These are phyloP conservation scores for Exephanes ischioxanthus DNA, from an alignment of 2,888 invertebrate species.

Conservation along the genomic window DNA sequence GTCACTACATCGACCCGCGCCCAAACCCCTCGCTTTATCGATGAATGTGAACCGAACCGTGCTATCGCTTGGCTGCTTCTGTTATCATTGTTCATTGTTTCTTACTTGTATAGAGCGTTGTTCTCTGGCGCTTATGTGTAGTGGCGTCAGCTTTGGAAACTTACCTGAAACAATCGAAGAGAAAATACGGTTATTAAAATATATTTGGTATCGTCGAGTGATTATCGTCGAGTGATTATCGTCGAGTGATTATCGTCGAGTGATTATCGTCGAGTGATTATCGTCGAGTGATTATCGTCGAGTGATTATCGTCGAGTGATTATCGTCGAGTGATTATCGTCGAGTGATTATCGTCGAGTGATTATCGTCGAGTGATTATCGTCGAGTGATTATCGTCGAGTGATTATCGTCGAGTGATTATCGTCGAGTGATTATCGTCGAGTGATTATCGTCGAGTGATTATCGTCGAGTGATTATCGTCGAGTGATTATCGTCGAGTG, in stretches of 20 bases:
- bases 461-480: too few species aligned
- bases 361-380: too few species aligned
- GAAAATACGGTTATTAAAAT: constrained; percentile 8
- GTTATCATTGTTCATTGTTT: background rate
- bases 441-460: too few species aligned
- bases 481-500: too few species aligned
- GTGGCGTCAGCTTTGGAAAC: constrained; percentile 21
- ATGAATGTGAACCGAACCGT: background rate
- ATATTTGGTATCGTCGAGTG: background rate
- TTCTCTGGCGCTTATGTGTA: background rate
- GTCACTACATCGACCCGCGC: background rate
- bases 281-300: too few species aligned
- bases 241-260: background rate
- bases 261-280: too few species aligned
- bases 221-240: background rate
- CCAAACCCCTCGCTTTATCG: background rate
- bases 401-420: too few species aligned
- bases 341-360: too few species aligned
- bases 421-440: too few species aligned
- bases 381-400: too few species aligned
- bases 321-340: too few species aligned
- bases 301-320: too few species aligned
- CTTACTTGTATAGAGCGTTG: constrained; percentile 34
- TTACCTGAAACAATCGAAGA: constrained; percentile 58
- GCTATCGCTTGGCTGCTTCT: background rate